Base-by-base conservation (phyloP, 2,888 invertebrate genomes). In the Perizoma flavofasciatum region DNA sequence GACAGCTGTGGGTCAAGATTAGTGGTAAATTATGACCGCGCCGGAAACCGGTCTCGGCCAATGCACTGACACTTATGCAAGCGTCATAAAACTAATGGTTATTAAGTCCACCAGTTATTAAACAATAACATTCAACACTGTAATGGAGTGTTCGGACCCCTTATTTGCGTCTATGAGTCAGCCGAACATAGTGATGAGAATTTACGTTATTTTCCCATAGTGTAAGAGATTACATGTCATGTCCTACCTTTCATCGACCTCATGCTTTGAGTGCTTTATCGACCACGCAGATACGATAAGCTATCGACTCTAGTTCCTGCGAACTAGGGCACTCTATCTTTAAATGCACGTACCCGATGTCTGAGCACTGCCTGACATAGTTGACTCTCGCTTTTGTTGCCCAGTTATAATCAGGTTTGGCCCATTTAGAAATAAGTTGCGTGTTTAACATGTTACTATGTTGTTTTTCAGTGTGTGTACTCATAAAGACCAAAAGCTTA, bases 1-100 rank as follows among this genome's bases (percentile, higher is more conserved):
- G 74, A 80, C 85, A 81, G 77, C 86, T 89, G 84, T 89, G 87
- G 90, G 90, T 90, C 91, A 91, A 88, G 85, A 88, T 88, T 87
- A 85, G 82, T 82, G 80, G 83, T 82, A 85, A 86, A 83, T 86
- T 85, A 87, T 77, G 74, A 77, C 72, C 75, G 68, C 68, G 71
- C 61, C 70, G 61, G 63, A 69, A 85, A 89, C 91, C 89, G 88
- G 90, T 89, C 73, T 63, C 70, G 76, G 73, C 71, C 81, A 82
- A 86, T 86, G 88, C 87, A 86, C 81, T 68, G 76, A 71, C 71
- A 72, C 74, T 79, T 76, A 77, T 75, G 76, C 75, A 79, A 83
- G 72, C 60, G 43, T 68, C 69, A 70, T 74, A 74, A 73, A 75
- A 65, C 67, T 68, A 75, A 74, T 75, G 64, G 70, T 68, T 72